phyloP scores from a whole-genome alignment of 2,113 vertebrate species.

The Leptobrachium leishanense region DNA sequence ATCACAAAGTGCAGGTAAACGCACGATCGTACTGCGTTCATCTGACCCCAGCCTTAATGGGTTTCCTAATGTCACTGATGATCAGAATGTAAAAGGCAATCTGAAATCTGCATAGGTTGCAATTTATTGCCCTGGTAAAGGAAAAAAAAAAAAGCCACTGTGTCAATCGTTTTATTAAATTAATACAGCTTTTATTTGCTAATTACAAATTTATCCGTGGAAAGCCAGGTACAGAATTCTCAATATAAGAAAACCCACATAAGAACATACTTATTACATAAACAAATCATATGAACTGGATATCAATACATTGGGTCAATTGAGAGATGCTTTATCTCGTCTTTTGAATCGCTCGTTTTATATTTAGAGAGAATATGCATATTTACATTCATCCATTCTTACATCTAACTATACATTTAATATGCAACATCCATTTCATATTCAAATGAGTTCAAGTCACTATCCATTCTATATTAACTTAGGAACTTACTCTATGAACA shows the following conservation, averaged over 20 bases:
- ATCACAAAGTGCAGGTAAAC: too few species aligned
- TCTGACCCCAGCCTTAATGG: too few species aligned
- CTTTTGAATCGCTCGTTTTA: conserved; percentile 6
- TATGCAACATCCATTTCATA: conserved; percentile 37
- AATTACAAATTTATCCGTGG: conserved; percentile 43
- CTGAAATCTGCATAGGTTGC: too few species aligned
- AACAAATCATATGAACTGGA: conserved; percentile 47
- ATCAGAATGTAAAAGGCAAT: too few species aligned
- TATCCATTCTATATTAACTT: conserved; percentile 27
- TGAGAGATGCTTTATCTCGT: conserved; percentile 9
- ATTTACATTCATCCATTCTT: conserved; percentile 48
- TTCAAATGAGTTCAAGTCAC: conserved; percentile 8
- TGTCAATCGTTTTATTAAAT: conserved; percentile 27
- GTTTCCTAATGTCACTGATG: too few species aligned
- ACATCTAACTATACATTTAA: conserved; percentile 45
- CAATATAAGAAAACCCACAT: conserved; percentile 46
- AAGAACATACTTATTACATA: conserved; percentile 44
- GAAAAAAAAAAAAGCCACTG: not conserved
- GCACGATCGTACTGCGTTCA: too few species aligned
- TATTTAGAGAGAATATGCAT: conserved; percentile 40
- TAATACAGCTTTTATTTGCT: conserved; percentile 36
- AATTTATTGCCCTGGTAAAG: too few species aligned
- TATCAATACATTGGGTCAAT: conserved; percentile 35
- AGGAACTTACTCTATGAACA: conserved; percentile 42
- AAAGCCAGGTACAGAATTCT: conserved; percentile 48